Percentiles rank a stretch among this genome's conserved stretches.
phyloP scores from a whole-genome alignment of 2,888 invertebrate genomes.

The Tanytarsus gracilentus region DNA sequence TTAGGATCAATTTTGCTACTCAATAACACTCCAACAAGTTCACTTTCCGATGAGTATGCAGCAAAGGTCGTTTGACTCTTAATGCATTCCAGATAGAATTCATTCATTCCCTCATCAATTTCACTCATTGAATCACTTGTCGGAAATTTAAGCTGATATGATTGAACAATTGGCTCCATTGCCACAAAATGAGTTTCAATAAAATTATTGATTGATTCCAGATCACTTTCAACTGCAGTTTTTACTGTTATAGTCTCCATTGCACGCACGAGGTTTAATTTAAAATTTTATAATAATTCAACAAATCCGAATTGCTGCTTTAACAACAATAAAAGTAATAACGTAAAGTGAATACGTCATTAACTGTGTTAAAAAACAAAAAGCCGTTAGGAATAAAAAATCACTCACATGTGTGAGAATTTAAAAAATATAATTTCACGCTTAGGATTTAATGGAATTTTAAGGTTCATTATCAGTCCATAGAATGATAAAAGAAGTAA shows the following conservation, averaged over 20 bases:
- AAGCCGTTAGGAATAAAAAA: no score
- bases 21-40: slow-evolving; percentile 14
- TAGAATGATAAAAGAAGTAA: neutral
- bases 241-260: neutral
- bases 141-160: neutral
- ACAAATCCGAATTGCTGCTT: no score
- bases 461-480: slow-evolving; percentile 16
- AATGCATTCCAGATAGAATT: neutral
- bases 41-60: neutral
- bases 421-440: slow-evolving; percentile 12
- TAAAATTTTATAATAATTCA: no score
- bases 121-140: neutral
- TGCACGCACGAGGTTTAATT: no score
- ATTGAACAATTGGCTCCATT: neutral
- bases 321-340: no score
- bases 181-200: neutral
- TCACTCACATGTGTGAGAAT: neutral
- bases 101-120: neutral
- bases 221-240: neutral
- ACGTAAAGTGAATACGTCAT: no score
- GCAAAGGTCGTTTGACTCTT: neutral
- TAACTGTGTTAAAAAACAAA: no score
- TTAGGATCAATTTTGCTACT: neutral
- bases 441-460: no score
- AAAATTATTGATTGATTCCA: neutral